A percentile compares a stretch with the other conserved stretches of the same genome.
These are phyloP conservation scores for Leptodirus hochenwartii DNA, from an alignment of 2,888 invertebrate species.

Conservation along the genomic window DNA sequence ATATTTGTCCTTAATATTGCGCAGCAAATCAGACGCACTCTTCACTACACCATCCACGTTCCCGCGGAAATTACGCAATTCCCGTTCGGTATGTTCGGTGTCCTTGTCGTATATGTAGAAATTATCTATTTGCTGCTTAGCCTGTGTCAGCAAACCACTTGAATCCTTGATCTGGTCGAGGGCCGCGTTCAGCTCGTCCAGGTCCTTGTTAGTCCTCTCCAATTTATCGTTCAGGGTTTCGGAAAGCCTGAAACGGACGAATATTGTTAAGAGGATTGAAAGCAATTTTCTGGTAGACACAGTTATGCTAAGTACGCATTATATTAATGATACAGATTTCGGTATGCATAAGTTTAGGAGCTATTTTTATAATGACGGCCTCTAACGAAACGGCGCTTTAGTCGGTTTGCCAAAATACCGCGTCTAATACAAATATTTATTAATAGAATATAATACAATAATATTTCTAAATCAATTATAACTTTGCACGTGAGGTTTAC, in stretches of 20 bases:
- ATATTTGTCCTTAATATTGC: slow-evolving; percentile 41
- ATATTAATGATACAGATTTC: too few relatives aligned
- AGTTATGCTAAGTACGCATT: too few relatives aligned
- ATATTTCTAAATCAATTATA: too few relatives aligned
- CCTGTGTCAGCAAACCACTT: slow-evolving; percentile 45
- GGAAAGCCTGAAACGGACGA: slow-evolving; percentile 62
- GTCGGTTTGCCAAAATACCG: too few relatives aligned
- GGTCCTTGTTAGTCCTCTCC: slow-evolving; percentile 53
- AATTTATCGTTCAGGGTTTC: slow-evolving; percentile 59
- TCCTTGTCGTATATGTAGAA: slow-evolving; percentile 67
- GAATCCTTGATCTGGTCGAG: slow-evolving; percentile 51
- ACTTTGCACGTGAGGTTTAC: too few relatives aligned
- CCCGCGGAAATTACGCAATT: slow-evolving; percentile 36
- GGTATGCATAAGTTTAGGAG: too few relatives aligned
- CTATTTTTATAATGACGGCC: too few relatives aligned
- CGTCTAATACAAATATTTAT: too few relatives aligned
- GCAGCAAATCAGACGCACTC: slow-evolving; percentile 38
- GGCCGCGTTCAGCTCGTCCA: slow-evolving; percentile 56
- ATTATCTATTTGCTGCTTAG: slow-evolving; percentile 44
- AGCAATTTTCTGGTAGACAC: too few relatives aligned
- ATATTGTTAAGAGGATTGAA: too few relatives aligned
- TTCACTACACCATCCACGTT: slow-evolving; percentile 38
- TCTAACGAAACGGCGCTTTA: too few relatives aligned
- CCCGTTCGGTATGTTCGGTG: slow-evolving; percentile 39
- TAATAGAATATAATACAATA: too few relatives aligned